Evolutionary conservation across 1,140 invertebrate genomes (phyloP).

Genomic region (Zaprionus inermis): DNA sequence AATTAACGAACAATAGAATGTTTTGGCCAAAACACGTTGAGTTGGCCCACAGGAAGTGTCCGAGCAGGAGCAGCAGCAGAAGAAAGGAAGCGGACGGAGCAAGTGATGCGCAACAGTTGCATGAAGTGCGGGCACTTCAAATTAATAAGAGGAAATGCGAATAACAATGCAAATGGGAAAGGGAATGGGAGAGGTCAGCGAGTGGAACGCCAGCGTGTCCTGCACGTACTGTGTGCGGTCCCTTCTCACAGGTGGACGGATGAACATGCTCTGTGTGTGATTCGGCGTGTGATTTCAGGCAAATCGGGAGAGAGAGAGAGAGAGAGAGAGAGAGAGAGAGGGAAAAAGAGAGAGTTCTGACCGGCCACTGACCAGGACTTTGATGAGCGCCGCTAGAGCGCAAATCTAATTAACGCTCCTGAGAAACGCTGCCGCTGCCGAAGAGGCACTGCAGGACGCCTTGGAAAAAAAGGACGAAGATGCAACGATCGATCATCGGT

Average conservation of each 20-base stretch:
- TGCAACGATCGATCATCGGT: slow-evolving; percentile 46
- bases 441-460: slow-evolving; percentile 29
- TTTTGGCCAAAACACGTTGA: slow-evolving; percentile 71
- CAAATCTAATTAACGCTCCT: slow-evolving; percentile 76
- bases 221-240: slow-evolving; percentile 67
- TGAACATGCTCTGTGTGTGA: slow-evolving; percentile 14
- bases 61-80: slow-evolving; percentile 33
- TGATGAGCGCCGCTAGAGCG: slow-evolving; percentile 58
- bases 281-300: slow-evolving; percentile 56
- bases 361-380: slow-evolving; percentile 57
- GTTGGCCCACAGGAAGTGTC: slow-evolving; percentile 67
- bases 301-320: slow-evolving; percentile 21
- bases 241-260: slow-evolving; percentile 64
- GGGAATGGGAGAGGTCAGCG: slow-evolving; percentile 59
- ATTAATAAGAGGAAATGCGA: slow-evolving; percentile 71
- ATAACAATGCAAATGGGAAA: slow-evolving; percentile 49
- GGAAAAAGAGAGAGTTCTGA: slow-evolving; percentile 17
- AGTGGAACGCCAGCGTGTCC: slow-evolving; percentile 52
- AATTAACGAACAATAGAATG: slow-evolving; percentile 77
- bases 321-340: slow-evolving; percentile 3
- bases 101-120: slow-evolving; percentile 75
- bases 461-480: slow-evolving; percentile 23
- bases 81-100: slow-evolving; percentile 38
- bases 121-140: slow-evolving; percentile 75
- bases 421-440: slow-evolving; percentile 20